These are phyloP conservation scores for Microcebus tavaratra DNA, from an alignment of 2,113 vertebrate species.

Conservation along the genomic window DNA sequence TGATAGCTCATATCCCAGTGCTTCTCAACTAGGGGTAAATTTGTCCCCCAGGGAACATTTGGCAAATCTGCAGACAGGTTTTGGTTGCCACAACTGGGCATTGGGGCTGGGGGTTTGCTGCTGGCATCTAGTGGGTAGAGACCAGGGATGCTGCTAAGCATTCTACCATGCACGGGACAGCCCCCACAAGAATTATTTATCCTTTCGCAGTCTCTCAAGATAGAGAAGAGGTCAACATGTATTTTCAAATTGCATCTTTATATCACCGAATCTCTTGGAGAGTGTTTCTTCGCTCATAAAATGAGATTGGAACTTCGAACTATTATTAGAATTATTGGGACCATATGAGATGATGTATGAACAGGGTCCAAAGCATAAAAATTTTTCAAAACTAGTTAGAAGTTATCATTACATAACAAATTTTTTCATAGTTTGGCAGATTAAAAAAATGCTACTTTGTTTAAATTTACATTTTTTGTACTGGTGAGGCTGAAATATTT, in stretches of 20 bases:
- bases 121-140: not conserved
- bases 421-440: not conserved
- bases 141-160: not conserved
- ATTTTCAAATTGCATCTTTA: not conserved
- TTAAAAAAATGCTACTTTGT: not conserved
- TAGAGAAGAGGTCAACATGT: not conserved
- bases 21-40: not conserved
- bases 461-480: slow-evolving; percentile 15
- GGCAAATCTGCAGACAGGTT: not conserved
- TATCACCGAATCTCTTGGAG: not conserved
- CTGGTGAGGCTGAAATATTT: not conserved
- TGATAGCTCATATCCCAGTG: not conserved
- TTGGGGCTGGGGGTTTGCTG: too few relatives aligned
- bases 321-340: not conserved
- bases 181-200: not conserved
- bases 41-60: not conserved
- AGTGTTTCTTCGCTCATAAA: not conserved
- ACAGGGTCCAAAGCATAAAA: not conserved
- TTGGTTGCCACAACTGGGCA: not conserved
- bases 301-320: not conserved
- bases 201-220: not conserved
- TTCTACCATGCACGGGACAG: not conserved
- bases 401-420: not conserved
- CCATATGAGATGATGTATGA: not conserved
- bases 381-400: not conserved